phyloP scores from a whole-genome alignment of 2,113 vertebrate species.

The Sciurus niger region DNA sequence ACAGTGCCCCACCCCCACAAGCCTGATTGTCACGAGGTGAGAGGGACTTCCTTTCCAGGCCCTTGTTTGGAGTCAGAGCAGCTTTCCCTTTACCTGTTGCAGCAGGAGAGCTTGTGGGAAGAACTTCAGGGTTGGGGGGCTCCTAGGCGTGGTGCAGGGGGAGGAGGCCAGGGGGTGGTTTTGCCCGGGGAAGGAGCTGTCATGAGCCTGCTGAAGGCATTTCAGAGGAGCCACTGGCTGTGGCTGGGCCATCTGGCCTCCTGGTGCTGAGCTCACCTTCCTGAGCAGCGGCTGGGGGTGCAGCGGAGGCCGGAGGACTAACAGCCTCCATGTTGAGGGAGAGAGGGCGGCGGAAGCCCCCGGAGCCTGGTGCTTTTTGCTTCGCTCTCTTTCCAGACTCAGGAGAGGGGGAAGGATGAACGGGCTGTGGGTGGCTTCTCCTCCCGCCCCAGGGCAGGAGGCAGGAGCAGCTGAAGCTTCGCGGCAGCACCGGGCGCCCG shows the following conservation, averaged over 20 bases:
- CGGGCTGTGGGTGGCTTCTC: background rate
- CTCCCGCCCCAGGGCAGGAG: background rate
- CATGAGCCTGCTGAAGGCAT: conserved; percentile 25
- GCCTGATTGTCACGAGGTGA: background rate
- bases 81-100: no score
- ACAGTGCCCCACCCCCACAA: background rate
- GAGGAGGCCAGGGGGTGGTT: background rate
- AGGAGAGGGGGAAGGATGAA: background rate
- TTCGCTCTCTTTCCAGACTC: background rate
- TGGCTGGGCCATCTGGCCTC: conserved; percentile 55
- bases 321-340: background rate
- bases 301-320: background rate
- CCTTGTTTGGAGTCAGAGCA: background rate
- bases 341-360: background rate
- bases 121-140: background rate
- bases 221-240: background rate
- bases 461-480: background rate
- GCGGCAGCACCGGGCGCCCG: no score
- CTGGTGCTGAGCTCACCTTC: background rate
- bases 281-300: background rate
- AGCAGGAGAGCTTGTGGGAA: background rate
- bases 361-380: rapidly evolving
- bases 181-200: background rate
- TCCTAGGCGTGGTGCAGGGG: background rate
- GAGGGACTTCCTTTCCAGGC: background rate